Evolutionary conservation across 2,113 vertebrate species (phyloP).

Genomic region (Mirounga angustirostris): DNA sequence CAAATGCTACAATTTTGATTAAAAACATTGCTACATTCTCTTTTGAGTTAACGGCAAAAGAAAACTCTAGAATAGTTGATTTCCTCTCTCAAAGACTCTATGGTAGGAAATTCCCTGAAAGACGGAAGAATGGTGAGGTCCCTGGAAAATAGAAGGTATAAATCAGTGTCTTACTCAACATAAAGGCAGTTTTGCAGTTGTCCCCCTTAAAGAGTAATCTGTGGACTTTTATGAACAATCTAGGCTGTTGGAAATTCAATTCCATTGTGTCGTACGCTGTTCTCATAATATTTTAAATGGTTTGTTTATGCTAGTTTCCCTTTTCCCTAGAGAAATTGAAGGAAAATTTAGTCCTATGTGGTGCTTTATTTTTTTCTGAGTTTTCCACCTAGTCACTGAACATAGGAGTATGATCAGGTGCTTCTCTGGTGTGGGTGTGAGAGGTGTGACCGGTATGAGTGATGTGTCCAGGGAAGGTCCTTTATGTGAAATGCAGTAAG

Average conservation of each 20-base stretch:
- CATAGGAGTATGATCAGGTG: neutral
- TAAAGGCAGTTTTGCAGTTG: neutral
- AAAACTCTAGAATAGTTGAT: neutral
- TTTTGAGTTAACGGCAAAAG: neutral
- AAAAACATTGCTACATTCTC: neutral
- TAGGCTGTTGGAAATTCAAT: neutral
- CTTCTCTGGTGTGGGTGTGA: no score
- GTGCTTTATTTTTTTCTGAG: neutral
- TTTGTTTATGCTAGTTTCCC: neutral
- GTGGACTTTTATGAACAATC: neutral
- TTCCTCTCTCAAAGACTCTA: neutral
- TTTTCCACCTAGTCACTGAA: neutral
- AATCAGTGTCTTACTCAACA: constrained; percentile 32
- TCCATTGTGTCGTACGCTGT: neutral
- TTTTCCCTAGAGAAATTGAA: neutral
- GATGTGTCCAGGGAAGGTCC: neutral
- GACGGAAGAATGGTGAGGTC: neutral
- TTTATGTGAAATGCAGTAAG: neutral
- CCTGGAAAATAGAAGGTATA: constrained; percentile 11
- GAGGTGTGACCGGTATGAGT: no score
- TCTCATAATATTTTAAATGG: neutral
- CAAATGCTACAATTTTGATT: neutral
- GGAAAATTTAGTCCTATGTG: neutral
- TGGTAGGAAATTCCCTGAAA: neutral
- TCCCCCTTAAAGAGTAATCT: neutral